A percentile compares a stretch with the other conserved stretches of the same genome.
Evolutionary conservation across 2,797 vertebrate genomes (phyloP).

Genomic region (Macropodus opercularis): DNA sequence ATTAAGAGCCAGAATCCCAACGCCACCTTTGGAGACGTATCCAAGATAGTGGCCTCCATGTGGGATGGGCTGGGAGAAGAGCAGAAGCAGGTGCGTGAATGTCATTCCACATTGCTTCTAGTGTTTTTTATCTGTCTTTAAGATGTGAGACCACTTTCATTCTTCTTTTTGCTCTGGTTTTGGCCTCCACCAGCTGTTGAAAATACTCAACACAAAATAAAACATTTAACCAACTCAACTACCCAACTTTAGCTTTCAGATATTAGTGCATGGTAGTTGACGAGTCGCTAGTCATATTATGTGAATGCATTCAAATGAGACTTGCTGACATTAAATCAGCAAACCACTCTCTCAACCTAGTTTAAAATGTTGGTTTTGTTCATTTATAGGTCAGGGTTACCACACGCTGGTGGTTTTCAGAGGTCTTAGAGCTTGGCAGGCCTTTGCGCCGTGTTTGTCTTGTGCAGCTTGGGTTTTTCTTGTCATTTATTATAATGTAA

Average conservation of each 20-base stretch:
- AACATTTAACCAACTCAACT: too few species aligned
- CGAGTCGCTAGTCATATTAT: too few species aligned
- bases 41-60: constrained; percentile 99
- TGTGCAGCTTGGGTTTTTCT: not conserved
- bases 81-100: constrained; percentile 89
- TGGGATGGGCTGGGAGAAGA: constrained; percentile 98
- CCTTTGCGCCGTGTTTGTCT: constrained; percentile 2
- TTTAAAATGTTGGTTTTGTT: not conserved
- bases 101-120: too few species aligned
- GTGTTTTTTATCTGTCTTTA: too few species aligned
- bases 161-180: constrained; percentile 8
- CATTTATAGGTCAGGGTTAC: constrained; percentile 5
- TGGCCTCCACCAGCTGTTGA: constrained; percentile 12
- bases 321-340: not conserved
- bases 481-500: too few species aligned
- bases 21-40: constrained; percentile 96
- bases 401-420: not conserved
- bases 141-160: too few species aligned
- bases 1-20: constrained; percentile 98
- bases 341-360: not conserved
- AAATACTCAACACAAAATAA: too few species aligned
- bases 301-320: not conserved
- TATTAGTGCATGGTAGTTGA: too few species aligned
- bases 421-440: not conserved
- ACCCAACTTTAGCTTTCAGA: too few species aligned